These are phyloP conservation scores for Pollicipes pollicipes DNA, from an alignment of 1,140 invertebrate genomes.

Conservation along the genomic window DNA sequence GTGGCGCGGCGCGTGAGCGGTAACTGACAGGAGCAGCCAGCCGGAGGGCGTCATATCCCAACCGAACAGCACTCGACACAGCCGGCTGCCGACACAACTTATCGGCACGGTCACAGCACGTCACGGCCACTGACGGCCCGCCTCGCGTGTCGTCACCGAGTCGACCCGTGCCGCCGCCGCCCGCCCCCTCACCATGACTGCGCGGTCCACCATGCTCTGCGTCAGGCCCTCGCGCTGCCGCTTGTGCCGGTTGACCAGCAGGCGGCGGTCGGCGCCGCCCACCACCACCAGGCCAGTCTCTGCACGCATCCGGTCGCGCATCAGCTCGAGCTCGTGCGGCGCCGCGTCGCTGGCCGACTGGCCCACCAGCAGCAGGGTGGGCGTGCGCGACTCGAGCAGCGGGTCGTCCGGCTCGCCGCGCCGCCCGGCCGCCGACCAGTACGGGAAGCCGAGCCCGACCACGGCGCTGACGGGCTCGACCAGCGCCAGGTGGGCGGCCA, in stretches of 20 bases:
- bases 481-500: slow-evolving; percentile 38
- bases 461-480: slow-evolving; percentile 44
- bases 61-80: no score
- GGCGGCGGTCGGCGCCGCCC: slow-evolving; percentile 58
- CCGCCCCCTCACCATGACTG: slow-evolving; percentile 37
- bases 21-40: no score
- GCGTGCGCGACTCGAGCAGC: slow-evolving; percentile 49
- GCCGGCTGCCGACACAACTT: no score
- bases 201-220: slow-evolving; percentile 61
- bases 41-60: no score
- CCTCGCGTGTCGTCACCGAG: no score
- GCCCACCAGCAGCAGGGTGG: slow-evolving; percentile 61
- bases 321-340: slow-evolving; percentile 12
- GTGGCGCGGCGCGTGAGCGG: no score
- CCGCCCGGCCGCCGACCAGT: slow-evolving; percentile 50
- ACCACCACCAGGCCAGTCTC: slow-evolving; percentile 60
- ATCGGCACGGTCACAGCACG: no score
- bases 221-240: slow-evolving; percentile 53
- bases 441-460: slow-evolving; percentile 61
- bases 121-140: no score
- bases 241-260: slow-evolving; percentile 49
- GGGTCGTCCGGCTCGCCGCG: slow-evolving; percentile 60
- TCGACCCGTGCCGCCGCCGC: no score
- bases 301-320: slow-evolving; percentile 43
- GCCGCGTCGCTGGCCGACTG: slow-evolving; percentile 41